A percentile compares a stretch with the other conserved stretches of the same genome.
These are phyloP conservation scores for Microplitis deprimator DNA, from an alignment of 2,888 invertebrate species.

Conservation along the genomic window DNA sequence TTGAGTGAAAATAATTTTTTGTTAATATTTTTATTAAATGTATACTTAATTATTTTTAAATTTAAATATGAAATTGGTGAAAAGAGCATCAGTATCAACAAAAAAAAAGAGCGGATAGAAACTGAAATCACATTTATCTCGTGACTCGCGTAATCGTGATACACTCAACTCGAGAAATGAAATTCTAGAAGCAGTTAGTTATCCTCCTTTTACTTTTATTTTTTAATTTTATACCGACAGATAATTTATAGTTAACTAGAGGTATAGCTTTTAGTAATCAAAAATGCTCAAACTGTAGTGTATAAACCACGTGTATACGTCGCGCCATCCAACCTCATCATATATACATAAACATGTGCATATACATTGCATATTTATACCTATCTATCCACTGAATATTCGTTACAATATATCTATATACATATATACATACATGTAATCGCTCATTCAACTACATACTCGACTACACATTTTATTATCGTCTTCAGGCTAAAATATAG, in stretches of 20 bases:
- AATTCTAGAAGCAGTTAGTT: neutral
- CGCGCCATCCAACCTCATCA: neutral
- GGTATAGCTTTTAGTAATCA: neutral
- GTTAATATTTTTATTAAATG: neutral
- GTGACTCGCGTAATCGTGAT: conserved; percentile 13
- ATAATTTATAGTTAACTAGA: neutral
- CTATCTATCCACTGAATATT: neutral
- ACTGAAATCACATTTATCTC: neutral
- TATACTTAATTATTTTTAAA: neutral
- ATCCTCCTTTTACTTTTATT: neutral
- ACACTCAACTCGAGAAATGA: neutral
- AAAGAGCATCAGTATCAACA: neutral
- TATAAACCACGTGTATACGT: neutral
- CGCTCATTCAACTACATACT: conserved; percentile 2
- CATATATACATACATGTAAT: neutral
- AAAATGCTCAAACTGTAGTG: neutral
- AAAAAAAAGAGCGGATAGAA: neutral
- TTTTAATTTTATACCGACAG: neutral
- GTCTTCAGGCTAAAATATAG: neutral
- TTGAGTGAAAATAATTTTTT: neutral
- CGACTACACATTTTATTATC: conserved; percentile 11
- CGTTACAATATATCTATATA: too few relatives aligned
- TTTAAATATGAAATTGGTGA: neutral
- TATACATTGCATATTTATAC: neutral
- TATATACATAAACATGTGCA: neutral